These are phyloP conservation scores for Endotricha flammealis DNA, from an alignment of 2,888 invertebrate genomes.

Conservation along the genomic window DNA sequence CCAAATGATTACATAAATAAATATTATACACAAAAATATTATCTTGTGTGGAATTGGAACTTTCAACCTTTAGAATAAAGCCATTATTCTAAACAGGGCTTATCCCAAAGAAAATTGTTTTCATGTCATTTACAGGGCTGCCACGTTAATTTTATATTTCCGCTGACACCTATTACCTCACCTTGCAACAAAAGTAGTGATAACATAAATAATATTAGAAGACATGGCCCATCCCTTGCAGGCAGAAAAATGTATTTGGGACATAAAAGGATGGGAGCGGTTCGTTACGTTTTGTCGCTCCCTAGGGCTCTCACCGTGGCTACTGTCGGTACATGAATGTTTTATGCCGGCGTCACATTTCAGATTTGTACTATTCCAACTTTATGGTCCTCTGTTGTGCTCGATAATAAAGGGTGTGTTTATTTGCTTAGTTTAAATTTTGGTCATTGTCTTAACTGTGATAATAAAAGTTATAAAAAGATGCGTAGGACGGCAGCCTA, in stretches of 20 bases:
- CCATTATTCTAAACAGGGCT: too few species aligned
- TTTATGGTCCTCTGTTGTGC: constrained; percentile 46
- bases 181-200: constrained; percentile 47
- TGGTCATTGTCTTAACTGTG: constrained; percentile 17
- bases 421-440: constrained; percentile 54
- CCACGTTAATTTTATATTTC: constrained; percentile 27
- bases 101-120: too few species aligned
- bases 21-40: too few species aligned
- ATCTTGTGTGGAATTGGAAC: too few species aligned
- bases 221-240: constrained; percentile 49
- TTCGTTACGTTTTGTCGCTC: constrained; percentile 75
- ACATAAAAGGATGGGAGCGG: constrained; percentile 63
- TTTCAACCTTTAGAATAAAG: too few species aligned
- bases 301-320: constrained; percentile 53
- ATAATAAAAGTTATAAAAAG: too few species aligned
- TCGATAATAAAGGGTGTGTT: constrained; percentile 48
- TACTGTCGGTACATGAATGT: constrained; percentile 59
- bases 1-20: too few species aligned
- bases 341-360: constrained; percentile 65
- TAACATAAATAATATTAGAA: constrained; percentile 66
- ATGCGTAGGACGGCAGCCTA: too few species aligned
- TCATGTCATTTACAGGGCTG: constrained; percentile 10
- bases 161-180: constrained; percentile 45
- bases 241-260: constrained; percentile 66
- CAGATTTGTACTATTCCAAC: constrained; percentile 65